Conservation (phyloP, 2,113 vertebrate genomes). For the Pelusios castaneus region DNA sequence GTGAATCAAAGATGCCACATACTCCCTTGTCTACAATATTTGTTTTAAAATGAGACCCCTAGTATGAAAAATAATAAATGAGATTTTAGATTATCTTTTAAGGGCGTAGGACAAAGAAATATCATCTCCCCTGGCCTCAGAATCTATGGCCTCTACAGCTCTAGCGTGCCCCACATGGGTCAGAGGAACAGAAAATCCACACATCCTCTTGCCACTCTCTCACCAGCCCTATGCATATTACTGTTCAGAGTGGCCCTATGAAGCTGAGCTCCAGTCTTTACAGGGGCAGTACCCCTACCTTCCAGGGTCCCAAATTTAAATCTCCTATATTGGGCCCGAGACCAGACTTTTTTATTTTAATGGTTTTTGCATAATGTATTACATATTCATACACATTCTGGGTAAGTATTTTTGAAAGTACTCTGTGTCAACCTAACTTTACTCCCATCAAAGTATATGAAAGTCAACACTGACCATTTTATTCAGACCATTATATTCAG, state of each 20-base stretch:
- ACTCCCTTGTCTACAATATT: conserved; percentile 4
- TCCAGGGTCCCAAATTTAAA: not conserved
- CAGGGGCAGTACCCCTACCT: not conserved
- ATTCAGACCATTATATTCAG: accelerated
- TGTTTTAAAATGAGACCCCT: conserved; percentile 60
- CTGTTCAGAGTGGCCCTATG: not conserved
- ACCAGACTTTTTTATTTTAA: accelerated
- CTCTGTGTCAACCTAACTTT: not conserved
- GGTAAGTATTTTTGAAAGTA: accelerated
- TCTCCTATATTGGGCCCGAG: not conserved
- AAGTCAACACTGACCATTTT: not conserved
- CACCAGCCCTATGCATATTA: not conserved
- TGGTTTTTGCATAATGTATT: not conserved
- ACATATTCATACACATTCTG: not conserved
- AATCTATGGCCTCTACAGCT: accelerated
- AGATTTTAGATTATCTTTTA: conserved; percentile 31
- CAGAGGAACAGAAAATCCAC: not conserved
- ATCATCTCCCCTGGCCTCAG: accelerated
- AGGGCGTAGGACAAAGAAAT: not conserved
- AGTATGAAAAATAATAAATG: conserved; percentile 49
- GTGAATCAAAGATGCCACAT: conserved; percentile 43
- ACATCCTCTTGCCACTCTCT: not conserved
- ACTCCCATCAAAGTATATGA: not conserved
- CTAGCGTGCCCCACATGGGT: not conserved
- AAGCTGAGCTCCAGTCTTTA: not conserved